Evolutionary conservation across 2,888 invertebrate genomes (phyloP).

Genomic region (Hartigia nigra): DNA sequence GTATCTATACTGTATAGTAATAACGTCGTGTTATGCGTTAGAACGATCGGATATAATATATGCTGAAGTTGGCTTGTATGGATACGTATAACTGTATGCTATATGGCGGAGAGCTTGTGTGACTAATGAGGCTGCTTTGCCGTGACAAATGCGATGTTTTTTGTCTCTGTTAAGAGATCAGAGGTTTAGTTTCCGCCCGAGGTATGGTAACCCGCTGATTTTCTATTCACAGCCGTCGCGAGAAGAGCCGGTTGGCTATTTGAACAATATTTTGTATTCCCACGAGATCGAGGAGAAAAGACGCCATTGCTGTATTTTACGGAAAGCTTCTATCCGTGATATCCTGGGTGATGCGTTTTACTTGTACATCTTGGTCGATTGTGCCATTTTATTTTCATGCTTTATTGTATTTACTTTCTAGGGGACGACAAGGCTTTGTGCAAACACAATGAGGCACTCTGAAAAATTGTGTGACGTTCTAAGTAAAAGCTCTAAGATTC

Average conservation of each 20-base stretch:
- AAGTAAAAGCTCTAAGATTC: background rate
- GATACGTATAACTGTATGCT: background rate
- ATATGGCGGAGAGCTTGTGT: conserved; percentile 3
- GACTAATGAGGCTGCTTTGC: conserved; percentile 23
- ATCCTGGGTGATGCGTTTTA: background rate
- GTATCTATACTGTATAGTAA: background rate
- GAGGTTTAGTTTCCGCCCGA: conserved; percentile 34
- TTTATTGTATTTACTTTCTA: background rate
- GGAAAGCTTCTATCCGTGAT: background rate
- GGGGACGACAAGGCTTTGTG: background rate
- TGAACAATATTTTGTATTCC: background rate
- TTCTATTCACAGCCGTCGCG: conserved; percentile 29
- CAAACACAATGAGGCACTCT: background rate
- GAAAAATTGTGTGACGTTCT: background rate
- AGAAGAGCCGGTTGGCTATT: background rate
- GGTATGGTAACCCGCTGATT: conserved; percentile 39
- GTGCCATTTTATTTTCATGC: background rate
- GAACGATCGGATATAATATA: background rate
- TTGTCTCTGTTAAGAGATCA: conserved; percentile 29
- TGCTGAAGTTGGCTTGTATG: background rate
- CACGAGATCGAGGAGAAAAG: background rate
- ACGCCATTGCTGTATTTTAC: background rate
- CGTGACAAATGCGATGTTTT: conserved; percentile 24
- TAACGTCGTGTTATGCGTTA: background rate
- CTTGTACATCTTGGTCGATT: background rate